These are phyloP conservation scores for Alaudala cheleensis DNA, from an alignment of 2,113 vertebrate genomes.

Conservation along the genomic window DNA sequence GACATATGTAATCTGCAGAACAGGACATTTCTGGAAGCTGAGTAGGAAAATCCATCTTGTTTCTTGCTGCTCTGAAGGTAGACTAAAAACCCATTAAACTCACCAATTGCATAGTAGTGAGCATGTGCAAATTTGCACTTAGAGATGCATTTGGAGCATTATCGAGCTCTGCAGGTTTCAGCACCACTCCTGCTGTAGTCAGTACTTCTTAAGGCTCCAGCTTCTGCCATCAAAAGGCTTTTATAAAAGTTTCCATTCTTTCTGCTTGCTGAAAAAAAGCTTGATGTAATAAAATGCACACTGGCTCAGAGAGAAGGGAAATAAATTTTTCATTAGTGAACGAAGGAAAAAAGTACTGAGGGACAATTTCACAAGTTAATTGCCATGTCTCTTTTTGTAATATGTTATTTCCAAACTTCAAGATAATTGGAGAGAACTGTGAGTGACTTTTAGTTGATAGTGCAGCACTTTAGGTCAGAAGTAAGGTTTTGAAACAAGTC, in stretches of 20 bases:
- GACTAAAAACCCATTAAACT: background rate
- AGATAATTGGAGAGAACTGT: background rate
- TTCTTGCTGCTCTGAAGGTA: background rate
- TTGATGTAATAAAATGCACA: background rate
- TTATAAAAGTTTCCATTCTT: background rate
- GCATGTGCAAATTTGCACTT: background rate
- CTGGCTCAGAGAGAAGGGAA: constrained; percentile 30
- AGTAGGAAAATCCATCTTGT: background rate
- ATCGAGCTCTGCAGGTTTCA: background rate
- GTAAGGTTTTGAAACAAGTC: background rate
- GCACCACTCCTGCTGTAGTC: background rate
- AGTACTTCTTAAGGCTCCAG: background rate
- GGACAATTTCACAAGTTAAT: background rate
- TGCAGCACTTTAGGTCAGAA: background rate
- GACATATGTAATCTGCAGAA: background rate
- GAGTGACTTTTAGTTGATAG: background rate
- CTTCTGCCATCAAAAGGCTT: background rate
- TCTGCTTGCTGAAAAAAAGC: constrained; percentile 14
- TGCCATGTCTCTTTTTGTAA: background rate
- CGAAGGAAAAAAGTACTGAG: background rate
- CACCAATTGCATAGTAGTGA: background rate
- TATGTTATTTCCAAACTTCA: background rate
- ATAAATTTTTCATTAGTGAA: background rate
- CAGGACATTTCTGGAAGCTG: background rate
- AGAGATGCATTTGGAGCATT: background rate